These are phyloP conservation scores for Ovis aries DNA, from an alignment of 2,113 vertebrate genomes.

Conservation along the genomic window ARS-UI_Ramb_v3.0 NC_056067.1:14664501-14665000, in stretches of 20 bases:
- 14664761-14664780: too few relatives aligned
- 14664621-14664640: background rate
- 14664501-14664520: background rate
- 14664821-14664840: too few relatives aligned
- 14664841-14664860: background rate
- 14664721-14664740: too few relatives aligned
- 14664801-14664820: too few relatives aligned
- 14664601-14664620: background rate
- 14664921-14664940: background rate
- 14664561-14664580: background rate
- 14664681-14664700: too few relatives aligned
- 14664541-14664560: background rate
- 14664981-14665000: background rate
- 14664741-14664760: too few relatives aligned
- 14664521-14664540: background rate
- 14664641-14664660: too few relatives aligned
- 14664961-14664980: background rate
- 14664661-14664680: too few relatives aligned
- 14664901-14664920: background rate
- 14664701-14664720: too few relatives aligned
- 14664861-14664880: background rate
- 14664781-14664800: too few relatives aligned
- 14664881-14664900: background rate
- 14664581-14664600: background rate
- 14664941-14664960: background rate